phyloP scores from a whole-genome alignment of 2,113 vertebrate genomes.

The Burhinus bistriatus region DNA sequence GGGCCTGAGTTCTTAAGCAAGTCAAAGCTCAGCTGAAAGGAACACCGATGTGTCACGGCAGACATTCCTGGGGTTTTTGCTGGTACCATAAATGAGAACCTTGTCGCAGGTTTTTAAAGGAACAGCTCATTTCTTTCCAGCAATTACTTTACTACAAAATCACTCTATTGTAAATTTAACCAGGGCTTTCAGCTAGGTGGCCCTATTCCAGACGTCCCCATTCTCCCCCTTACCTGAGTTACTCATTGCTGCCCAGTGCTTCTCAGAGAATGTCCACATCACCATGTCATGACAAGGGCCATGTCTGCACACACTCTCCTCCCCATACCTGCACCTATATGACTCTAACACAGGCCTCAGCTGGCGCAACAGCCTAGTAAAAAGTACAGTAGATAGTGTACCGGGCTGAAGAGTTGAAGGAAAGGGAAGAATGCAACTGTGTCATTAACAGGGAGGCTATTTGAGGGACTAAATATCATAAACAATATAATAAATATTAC shows the following conservation, averaged over 20 bases:
- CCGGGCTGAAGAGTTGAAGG: neutral
- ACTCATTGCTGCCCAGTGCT: neutral
- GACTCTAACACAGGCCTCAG: neutral
- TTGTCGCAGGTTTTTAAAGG: neutral
- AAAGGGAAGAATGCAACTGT: neutral
- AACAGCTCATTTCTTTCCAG: neutral
- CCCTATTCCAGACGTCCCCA: neutral
- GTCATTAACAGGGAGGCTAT: neutral
- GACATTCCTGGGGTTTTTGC: neutral
- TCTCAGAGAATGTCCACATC: neutral
- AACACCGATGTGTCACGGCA: neutral
- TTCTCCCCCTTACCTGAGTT: neutral
- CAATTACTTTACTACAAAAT: neutral
- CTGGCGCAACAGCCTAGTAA: neutral
- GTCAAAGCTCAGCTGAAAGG: neutral
- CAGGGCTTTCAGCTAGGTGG: neutral
- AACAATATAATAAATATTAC: neutral
- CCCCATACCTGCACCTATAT: neutral
- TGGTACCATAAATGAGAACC: neutral
- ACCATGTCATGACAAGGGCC: no score
- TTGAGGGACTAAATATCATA: neutral
- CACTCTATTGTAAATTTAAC: neutral
- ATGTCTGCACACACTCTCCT: neutral
- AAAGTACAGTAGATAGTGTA: neutral
- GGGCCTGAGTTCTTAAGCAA: no score